A percentile compares a stretch with the other conserved stretches of the same genome.
Conservation (phyloP, 2,113 vertebrate species). For the Sclerurus mexicanus region DNA sequence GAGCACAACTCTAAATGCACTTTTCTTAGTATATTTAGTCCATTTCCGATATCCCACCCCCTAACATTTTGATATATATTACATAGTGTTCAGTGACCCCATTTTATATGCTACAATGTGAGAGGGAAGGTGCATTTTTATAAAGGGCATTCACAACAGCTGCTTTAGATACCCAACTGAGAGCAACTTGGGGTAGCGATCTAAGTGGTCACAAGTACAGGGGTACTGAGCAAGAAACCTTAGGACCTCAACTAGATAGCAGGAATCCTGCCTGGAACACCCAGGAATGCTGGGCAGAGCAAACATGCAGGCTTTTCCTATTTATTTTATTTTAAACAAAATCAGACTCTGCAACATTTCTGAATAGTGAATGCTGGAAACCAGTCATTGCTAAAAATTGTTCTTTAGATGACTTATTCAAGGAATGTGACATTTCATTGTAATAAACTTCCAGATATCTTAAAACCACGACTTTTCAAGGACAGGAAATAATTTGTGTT, state of each 20-base stretch:
- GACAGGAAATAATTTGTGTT: slow-evolving; percentile 26
- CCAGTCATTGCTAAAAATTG: slow-evolving; percentile 3
- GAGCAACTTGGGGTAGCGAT: background rate
- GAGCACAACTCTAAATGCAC: slow-evolving; percentile 6
- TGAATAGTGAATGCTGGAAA: background rate
- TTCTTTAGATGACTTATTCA: background rate
- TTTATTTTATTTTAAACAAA: background rate
- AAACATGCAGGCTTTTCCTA: background rate
- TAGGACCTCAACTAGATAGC: background rate
- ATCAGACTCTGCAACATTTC: background rate
- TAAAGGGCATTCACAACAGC: background rate
- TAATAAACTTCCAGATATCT: slow-evolving; percentile 26
- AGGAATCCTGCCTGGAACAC: background rate
- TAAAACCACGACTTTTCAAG: background rate
- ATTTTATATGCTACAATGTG: background rate
- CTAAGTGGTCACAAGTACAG: background rate
- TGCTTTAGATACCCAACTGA: background rate
- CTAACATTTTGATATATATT: background rate
- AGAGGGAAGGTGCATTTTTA: background rate
- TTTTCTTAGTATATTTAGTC: background rate
- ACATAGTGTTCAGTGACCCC: background rate
- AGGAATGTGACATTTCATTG: background rate
- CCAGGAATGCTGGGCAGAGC: background rate
- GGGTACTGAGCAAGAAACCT: background rate
- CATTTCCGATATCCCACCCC: background rate